These are phyloP conservation scores for Zygogramma bicolorata DNA, from an alignment of 2,888 invertebrate species.

Conservation along the genomic window DNA sequence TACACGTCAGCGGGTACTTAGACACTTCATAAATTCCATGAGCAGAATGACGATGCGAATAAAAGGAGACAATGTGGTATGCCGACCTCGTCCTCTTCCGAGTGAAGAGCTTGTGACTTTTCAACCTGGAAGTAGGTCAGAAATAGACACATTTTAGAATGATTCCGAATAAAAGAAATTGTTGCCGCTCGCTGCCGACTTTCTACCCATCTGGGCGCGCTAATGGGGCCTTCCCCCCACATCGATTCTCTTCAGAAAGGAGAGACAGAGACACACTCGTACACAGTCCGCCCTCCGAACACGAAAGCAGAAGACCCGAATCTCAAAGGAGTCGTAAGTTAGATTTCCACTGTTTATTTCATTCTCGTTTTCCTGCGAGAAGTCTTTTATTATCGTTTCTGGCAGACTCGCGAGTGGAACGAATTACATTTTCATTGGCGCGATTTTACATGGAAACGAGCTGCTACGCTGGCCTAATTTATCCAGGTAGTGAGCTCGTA, in stretches of 20 bases:
- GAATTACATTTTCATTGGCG: background rate
- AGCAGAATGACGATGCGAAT: too few species aligned
- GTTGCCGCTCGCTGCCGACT: too few species aligned
- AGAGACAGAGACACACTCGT: background rate
- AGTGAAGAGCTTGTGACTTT: too few species aligned
- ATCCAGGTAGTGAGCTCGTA: background rate
- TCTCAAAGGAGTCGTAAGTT: constrained; percentile 1
- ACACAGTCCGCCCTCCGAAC: background rate
- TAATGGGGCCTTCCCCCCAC: background rate
- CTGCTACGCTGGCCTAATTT: background rate
- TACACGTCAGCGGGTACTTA: too few species aligned
- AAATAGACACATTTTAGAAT: too few species aligned
- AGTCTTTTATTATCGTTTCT: constrained; percentile 7
- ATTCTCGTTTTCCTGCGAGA: background rate
- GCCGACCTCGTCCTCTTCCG: too few species aligned
- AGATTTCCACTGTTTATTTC: constrained; percentile 2
- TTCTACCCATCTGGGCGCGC: background rate
- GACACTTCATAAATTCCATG: too few species aligned
- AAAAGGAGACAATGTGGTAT: too few species aligned
- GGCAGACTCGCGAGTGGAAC: constrained; percentile 3
- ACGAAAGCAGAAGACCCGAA: background rate
- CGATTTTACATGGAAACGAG: background rate
- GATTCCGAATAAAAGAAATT: too few species aligned
- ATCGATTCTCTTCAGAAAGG: background rate
- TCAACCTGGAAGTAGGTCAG: too few species aligned